phyloP scores from a whole-genome alignment of 1,140 invertebrate species.

The Conus betulinus region DNA sequence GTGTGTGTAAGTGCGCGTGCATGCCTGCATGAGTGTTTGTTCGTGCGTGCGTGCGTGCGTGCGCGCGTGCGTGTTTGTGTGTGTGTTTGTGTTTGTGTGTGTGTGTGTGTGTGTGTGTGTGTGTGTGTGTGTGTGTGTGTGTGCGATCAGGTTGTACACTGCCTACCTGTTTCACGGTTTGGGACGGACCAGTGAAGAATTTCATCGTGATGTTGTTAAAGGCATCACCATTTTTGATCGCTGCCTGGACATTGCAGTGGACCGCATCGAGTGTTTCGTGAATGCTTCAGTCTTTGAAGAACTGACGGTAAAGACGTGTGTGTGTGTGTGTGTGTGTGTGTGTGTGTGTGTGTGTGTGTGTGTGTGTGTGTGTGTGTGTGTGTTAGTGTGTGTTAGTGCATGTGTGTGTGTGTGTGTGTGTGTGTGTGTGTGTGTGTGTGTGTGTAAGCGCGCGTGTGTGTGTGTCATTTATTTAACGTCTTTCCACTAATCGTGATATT shows the following conservation, averaged over 20 bases:
- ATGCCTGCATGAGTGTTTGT: background rate
- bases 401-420: no score
- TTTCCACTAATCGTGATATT: no score
- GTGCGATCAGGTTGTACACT: background rate
- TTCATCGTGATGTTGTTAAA: background rate
- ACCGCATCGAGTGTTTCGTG: slow-evolving; percentile 2
- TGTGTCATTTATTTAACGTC: no score
- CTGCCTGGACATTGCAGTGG: background rate
- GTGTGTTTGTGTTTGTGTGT: background rate
- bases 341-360: no score
- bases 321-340: no score
- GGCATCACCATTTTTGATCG: background rate
- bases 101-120: slow-evolving; percentile 13
- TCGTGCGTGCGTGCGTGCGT: background rate
- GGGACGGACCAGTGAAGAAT: background rate
- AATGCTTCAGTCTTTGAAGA: background rate
- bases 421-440: no score
- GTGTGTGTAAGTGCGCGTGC: background rate
- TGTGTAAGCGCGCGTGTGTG: no score
- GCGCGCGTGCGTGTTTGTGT: background rate
- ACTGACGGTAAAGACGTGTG: background rate
- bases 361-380: no score
- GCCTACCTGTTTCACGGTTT: slow-evolving; percentile 4
- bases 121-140: background rate
- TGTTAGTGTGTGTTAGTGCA: no score